These are phyloP conservation scores for Butorides virescens DNA, from an alignment of 2,113 vertebrate species.

Conservation along the genomic window DNA sequence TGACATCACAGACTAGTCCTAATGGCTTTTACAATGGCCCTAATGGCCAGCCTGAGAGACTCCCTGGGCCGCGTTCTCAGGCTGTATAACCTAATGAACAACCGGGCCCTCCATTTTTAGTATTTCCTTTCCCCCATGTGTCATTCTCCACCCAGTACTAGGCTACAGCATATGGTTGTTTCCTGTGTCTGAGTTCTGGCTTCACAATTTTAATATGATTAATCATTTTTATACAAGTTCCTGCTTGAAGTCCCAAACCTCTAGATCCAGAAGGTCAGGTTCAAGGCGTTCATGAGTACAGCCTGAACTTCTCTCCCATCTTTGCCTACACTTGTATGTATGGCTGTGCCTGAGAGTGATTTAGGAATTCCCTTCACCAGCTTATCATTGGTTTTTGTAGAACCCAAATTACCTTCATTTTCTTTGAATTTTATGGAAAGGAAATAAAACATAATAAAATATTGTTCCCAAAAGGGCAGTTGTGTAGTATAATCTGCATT, in stretches of 20 bases:
- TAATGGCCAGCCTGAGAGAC: constrained; percentile 33
- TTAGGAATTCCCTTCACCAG: background rate
- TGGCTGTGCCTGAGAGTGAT: background rate
- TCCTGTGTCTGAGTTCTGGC: background rate
- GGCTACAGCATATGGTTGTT: background rate
- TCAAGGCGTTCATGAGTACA: background rate
- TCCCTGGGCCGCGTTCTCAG: constrained; percentile 17
- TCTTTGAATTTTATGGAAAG: constrained; percentile 60
- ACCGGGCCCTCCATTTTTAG: background rate
- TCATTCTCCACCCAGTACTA: background rate
- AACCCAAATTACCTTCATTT: constrained; percentile 53
- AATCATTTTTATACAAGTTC: background rate
- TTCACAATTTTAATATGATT: background rate
- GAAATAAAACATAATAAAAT: constrained; percentile 69
- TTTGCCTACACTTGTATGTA: background rate
- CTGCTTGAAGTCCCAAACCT: background rate
- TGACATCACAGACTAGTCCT: constrained; percentile 9
- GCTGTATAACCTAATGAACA: constrained; percentile 8
- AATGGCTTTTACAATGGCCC: constrained; percentile 32
- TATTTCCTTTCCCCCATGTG: background rate
- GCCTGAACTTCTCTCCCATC: background rate
- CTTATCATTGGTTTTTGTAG: constrained; percentile 24
- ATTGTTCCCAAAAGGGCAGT: constrained; percentile 60
- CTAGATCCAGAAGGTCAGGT: background rate
- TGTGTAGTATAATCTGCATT: constrained; percentile 53